Percentiles rank a stretch among this genome's conserved stretches.
These are phyloP conservation scores for Dryococelus australis DNA, from an alignment of 2,888 invertebrate species.

Conservation along the genomic window DNA sequence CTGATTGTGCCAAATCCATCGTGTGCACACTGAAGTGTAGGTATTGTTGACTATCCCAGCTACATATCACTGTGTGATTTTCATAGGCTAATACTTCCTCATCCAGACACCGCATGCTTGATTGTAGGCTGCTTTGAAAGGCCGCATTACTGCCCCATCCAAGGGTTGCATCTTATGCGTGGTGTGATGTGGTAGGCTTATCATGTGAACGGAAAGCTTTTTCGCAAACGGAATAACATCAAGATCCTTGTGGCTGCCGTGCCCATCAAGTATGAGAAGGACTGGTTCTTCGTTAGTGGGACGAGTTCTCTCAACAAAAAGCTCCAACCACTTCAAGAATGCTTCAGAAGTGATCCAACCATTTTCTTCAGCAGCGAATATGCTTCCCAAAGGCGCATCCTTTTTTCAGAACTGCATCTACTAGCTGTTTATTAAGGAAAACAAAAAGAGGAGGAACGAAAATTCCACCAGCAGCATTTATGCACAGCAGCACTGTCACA, in stretches of 20 bases:
- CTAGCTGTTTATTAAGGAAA: neutral
- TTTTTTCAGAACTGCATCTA: neutral
- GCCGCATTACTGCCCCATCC: conserved; percentile 21
- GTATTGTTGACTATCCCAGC: conserved; percentile 44
- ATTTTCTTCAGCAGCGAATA: neutral
- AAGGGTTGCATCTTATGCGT: conserved; percentile 48
- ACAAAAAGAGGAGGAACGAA: neutral
- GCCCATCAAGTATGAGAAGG: no score
- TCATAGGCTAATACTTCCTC: conserved; percentile 48
- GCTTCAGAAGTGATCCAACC: neutral
- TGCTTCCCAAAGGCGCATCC: neutral
- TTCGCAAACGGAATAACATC: conserved; percentile 45
- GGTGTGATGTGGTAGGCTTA: conserved; percentile 49
- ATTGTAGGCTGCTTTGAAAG: conserved; percentile 36
- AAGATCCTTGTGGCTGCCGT: no score
- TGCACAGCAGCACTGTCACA: neutral
- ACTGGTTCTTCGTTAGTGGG: conserved; percentile 46
- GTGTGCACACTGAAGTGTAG: conserved; percentile 44
- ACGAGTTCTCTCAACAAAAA: conserved; percentile 32
- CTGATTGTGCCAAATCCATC: conserved; percentile 39
- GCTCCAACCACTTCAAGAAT: conserved; percentile 23
- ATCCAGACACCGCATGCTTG: conserved; percentile 42
- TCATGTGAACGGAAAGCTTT: conserved; percentile 47
- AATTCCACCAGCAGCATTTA: neutral
- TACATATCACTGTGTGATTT: conserved; percentile 44